Conservation (phyloP, 2,888 invertebrate genomes). For the Pollenia amentaria region DNA sequence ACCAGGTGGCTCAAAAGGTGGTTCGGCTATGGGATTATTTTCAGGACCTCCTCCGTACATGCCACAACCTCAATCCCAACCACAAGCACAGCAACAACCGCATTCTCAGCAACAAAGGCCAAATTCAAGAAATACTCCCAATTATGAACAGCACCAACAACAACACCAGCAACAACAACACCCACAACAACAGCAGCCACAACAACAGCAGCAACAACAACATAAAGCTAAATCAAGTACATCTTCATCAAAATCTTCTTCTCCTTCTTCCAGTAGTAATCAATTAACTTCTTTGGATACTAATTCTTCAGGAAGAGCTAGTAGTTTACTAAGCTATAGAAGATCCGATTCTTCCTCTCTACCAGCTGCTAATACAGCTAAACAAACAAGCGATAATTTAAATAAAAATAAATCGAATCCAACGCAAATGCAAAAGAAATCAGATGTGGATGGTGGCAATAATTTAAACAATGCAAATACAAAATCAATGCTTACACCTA, state of each 20-base stretch:
- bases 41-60: conserved; percentile 57
- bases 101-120: conserved; percentile 60
- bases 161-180: conserved; percentile 4
- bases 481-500: conserved; percentile 11
- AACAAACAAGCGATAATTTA: conserved; percentile 20
- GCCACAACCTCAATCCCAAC: conserved; percentile 53
- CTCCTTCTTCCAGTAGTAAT: conserved; percentile 26
- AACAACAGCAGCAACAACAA: conserved; percentile 10
- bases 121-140: conserved; percentile 65
- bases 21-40: conserved; percentile 48
- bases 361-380: neutral
- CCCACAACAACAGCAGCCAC: neutral
- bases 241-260: conserved; percentile 29
- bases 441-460: conserved; percentile 23
- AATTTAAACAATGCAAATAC: conserved; percentile 3
- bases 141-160: conserved; percentile 22
- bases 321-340: conserved; percentile 64
- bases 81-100: conserved; percentile 58
- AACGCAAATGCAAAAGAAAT: conserved; percentile 54
- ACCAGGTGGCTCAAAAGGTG: conserved; percentile 62
- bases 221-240: conserved; percentile 51
- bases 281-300: conserved; percentile 16
- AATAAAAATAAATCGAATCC: conserved; percentile 39
- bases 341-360: conserved; percentile 44
- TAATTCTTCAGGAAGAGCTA: conserved; percentile 36